A percentile compares a stretch with the other conserved stretches of the same genome.
Conservation (phyloP, 2,888 invertebrate genomes). For the Phorcus lineatus region DNA sequence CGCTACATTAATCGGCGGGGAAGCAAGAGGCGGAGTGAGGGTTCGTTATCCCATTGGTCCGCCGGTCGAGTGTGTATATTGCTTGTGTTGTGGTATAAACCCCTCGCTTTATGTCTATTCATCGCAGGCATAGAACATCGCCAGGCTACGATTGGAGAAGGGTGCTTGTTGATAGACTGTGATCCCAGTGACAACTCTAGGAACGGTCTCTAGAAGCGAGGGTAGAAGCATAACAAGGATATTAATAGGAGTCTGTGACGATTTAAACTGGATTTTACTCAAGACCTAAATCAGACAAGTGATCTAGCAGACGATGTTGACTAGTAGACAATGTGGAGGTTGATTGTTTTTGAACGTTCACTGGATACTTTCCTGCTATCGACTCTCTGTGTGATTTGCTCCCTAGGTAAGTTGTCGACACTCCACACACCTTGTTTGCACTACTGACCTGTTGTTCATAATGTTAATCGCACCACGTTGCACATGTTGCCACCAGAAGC, state of each 20-base stretch:
- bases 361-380: background rate
- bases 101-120: background rate
- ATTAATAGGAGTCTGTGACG: background rate
- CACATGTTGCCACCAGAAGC: too few relatives aligned
- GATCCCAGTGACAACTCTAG: background rate
- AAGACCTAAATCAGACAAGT: background rate
- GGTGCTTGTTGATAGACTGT: background rate
- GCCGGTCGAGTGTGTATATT: background rate
- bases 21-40: background rate
- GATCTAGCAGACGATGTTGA: slow-evolving; percentile 20
- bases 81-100: slow-evolving; percentile 20
- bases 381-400: background rate
- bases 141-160: background rate
- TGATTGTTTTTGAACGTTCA: slow-evolving; percentile 1
- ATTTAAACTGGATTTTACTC: background rate
- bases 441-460: too few relatives aligned
- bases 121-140: background rate
- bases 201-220: background rate
- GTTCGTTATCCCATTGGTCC: slow-evolving; percentile 1
- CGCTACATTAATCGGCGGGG: background rate
- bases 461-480: too few relatives aligned
- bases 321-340: slow-evolving; percentile 1
- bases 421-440: too few relatives aligned
- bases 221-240: background rate
- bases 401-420: slow-evolving; percentile 8